phyloP scores from a whole-genome alignment of 2,113 vertebrate genomes.

The Poecile atricapillus region DNA sequence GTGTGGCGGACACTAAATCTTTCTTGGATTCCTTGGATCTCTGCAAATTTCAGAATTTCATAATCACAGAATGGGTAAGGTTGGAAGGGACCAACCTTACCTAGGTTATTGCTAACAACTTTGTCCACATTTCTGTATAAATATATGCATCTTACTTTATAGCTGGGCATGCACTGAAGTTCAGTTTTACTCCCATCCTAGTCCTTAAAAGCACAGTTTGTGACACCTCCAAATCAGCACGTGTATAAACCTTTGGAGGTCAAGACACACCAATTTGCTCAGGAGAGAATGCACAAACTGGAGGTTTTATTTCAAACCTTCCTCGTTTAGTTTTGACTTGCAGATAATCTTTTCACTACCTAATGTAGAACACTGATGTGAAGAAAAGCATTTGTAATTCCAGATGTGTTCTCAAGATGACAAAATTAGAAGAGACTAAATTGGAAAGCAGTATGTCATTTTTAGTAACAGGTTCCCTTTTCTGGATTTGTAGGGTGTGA shows the following conservation, averaged over 20 bases:
- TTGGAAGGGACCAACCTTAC: not conserved
- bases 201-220: not conserved
- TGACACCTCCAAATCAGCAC: not conserved
- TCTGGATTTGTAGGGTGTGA: conserved; percentile 64
- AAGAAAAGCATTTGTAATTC: not conserved
- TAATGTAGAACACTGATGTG: not conserved
- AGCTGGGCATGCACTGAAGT: not conserved
- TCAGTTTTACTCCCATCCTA: not conserved
- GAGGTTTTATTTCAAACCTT: not conserved
- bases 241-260: not conserved
- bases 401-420: not conserved
- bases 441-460: not conserved
- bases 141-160: not conserved
- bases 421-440: not conserved
- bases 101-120: not conserved
- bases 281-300: not conserved
- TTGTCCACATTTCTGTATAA: not conserved
- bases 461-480: conserved; percentile 41
- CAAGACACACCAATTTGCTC: not conserved
- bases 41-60: not conserved
- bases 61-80: not conserved
- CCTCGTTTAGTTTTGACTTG: not conserved
- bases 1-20: not conserved
- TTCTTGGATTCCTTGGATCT: not conserved
- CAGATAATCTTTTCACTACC: not conserved